Base-by-base conservation (phyloP, 2,888 invertebrate species). In the Charanyca ferruginea region DNA sequence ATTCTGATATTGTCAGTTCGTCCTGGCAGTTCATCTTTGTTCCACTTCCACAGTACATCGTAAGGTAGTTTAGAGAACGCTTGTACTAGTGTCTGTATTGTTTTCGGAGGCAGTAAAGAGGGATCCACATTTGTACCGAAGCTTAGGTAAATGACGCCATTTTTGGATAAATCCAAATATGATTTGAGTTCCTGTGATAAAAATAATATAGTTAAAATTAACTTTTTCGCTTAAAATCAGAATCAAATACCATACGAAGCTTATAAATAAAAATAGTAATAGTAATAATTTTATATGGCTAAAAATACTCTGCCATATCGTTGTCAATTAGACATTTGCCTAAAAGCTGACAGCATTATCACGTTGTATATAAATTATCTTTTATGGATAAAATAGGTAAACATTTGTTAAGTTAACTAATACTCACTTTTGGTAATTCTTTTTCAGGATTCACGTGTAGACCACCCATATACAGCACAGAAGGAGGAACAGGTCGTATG, bases 401-500 rank as follows among this genome's bases (percentile, higher is more conserved):
- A 16, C 3, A 5, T 4, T 38, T 38, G 13, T 3, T 16, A 38
- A 38, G 16, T 5, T 16, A 32, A 8, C 11, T 11, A 64, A 73
- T 92, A 28, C 93, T 85, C 49, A 89, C 85, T 59, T 89, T 88
- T 1, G 90, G 89, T 47, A 94, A 69, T 42, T 80, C 80, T 63
- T 90, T 87, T 4, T 73, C 61, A n/a, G 85, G 83, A 5, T 82
- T 85, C 18, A 90, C 83, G 66, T 94, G 94, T 18, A 91, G 68
- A 16, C 93, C 93, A 38, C 94, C 93, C 66, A 94, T 86, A 57
- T 87, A 89, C 1, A 94, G 63, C 3, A 92, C 79, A 52, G 83
- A 83, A 0, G 94, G 91, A 6, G 93, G 88, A 2, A 91, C 80
- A 0, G 95, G 94, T 32, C 91, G 79, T 35, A 88, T 85, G 0